Evolutionary conservation across 2,113 vertebrate genomes (phyloP).

Genomic region (Apodemus sylvaticus): DNA sequence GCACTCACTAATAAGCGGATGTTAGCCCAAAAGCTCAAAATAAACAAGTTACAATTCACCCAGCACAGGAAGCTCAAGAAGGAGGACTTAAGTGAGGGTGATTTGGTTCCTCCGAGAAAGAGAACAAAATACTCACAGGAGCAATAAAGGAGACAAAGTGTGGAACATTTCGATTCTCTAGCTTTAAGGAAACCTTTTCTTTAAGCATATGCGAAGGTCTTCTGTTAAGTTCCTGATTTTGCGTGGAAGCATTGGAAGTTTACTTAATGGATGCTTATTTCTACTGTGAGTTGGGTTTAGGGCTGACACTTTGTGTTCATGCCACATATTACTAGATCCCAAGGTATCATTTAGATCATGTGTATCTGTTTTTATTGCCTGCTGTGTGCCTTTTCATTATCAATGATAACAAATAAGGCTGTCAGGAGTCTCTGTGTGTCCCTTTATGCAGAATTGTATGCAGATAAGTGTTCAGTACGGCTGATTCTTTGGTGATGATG

Average conservation of each 20-base stretch:
- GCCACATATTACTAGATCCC: neutral
- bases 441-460: slow-evolving; percentile 39
- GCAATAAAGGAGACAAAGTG: too few relatives aligned
- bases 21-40: too few relatives aligned
- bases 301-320: slow-evolving; percentile 19
- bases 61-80: too few relatives aligned
- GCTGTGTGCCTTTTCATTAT: slow-evolving; percentile 29
- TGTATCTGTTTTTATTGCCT: slow-evolving; percentile 27
- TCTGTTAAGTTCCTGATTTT: neutral
- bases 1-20: too few relatives aligned
- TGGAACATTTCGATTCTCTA: neutral
- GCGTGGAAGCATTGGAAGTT: neutral
- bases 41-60: too few relatives aligned
- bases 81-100: too few relatives aligned
- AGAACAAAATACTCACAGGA: too few relatives aligned
- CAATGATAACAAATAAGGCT: slow-evolving; percentile 51
- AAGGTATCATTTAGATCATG: slow-evolving; percentile 36
- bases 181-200: neutral
- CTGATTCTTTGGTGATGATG: slow-evolving; percentile 68
- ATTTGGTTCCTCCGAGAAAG: too few relatives aligned
- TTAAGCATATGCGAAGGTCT: neutral
- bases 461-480: slow-evolving; percentile 56
- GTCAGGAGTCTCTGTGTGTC: neutral
- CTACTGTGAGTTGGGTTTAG: neutral
- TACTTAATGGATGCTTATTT: neutral